These are phyloP conservation scores for Drosophila orena DNA, from an alignment of 1,140 invertebrate species.

Conservation along the genomic window DNA sequence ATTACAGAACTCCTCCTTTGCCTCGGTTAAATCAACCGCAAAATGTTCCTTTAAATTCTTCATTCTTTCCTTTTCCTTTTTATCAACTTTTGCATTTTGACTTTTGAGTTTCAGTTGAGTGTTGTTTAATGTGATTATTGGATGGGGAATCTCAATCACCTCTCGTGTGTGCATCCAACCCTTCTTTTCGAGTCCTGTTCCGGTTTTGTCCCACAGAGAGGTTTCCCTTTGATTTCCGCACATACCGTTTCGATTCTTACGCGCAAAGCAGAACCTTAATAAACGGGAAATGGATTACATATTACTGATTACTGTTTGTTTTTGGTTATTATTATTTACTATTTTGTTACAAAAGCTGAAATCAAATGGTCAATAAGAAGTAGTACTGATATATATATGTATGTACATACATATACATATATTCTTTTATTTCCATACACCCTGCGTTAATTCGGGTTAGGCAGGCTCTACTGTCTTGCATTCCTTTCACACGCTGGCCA, in stretches of 20 bases:
- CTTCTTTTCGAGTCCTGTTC: slow-evolving; percentile 16
- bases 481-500: slow-evolving; percentile 60
- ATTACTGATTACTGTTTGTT: background rate
- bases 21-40: slow-evolving; percentile 42
- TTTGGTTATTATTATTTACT: too few species aligned
- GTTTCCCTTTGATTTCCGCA: slow-evolving; percentile 11
- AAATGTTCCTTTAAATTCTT: slow-evolving; percentile 31
- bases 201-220: slow-evolving; percentile 22
- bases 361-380: too few species aligned
- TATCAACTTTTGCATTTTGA: slow-evolving; percentile 40
- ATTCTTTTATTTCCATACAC: background rate
- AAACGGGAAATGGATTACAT: background rate
- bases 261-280: background rate
- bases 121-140: slow-evolving; percentile 48
- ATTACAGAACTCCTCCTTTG: slow-evolving; percentile 18
- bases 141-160: slow-evolving; percentile 14
- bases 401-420: too few species aligned
- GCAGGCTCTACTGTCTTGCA: background rate
- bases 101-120: slow-evolving; percentile 25
- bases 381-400: too few species aligned
- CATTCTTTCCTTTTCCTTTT: background rate
- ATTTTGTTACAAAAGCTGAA: too few species aligned
- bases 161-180: slow-evolving; percentile 19
- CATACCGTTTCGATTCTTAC: slow-evolving; percentile 5
- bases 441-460: background rate